Base-by-base conservation (phyloP, 2,797 vertebrate species). In the Hemibagrus guttatus region DNA sequence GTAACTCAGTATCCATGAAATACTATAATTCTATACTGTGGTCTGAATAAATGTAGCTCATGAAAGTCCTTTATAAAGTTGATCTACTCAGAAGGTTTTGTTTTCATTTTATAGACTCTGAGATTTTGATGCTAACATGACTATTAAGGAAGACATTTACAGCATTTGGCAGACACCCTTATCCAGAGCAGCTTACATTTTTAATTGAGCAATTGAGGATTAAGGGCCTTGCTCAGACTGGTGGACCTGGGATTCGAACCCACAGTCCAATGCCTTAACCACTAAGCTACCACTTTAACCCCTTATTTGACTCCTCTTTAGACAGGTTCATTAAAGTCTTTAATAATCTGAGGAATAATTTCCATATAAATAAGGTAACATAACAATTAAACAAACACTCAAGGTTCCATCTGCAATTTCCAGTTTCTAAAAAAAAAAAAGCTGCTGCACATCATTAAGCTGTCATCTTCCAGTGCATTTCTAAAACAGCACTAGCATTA, bases 401-500 rank as follows among this genome's bases (percentile, higher is more conserved):
- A 28, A 28, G 39, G 79, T 66, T 81, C 26, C 61, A 63, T 81
- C 16, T 19, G 61, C 61, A 66, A 66, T 52, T 81, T 66, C n/a
- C 11, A 1, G 9, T 31, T 66, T 21, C 11, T 35, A 11, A 42
- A 31, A 31, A 56, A n/a, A 66, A 66, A 26, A 61, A 87, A 46
- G 31, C 8, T 61, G 39, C 64, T 71, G 21, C 21, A 4, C 6
- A 7, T 42, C 75, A 71, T 69, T 85, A 69, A 82, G 71, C 56
- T 82, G 84, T 90, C 82, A 82, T 80, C 81, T 88, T 86, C 49
- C 21, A 42, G 85, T 39, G 39, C 54, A 64, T 89, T 85, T 87
- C 74, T 75, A 64, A 89, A 87, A 86, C 75, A 54, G 58, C 35
- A 84, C 84, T 56, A 64, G 69, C 42, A 56, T 83, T 85, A 63